Base-by-base conservation (phyloP, 2,797 vertebrate genomes). In the Phalloptychus januarius region DNA sequence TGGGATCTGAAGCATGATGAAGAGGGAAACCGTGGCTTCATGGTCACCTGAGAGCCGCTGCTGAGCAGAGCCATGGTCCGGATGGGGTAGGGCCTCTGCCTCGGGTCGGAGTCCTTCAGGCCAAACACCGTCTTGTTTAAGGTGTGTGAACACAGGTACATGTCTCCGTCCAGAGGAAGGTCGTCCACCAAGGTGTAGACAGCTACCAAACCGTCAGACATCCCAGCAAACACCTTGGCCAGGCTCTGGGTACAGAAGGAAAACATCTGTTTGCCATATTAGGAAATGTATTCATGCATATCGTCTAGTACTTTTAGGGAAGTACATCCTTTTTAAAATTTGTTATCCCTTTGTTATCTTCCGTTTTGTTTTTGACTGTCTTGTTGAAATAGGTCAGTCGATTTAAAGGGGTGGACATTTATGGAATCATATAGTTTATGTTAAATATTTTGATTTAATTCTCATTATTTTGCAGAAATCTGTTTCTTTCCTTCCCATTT, bases 111-210 rank as follows among this genome's bases (percentile, higher is more conserved):
- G 0, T 99, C 98, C 0, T 95, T 71, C 84, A 99, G 96, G 80
- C 92, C 91, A 74, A 98, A 98, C 42, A 93, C 87, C 1, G 95
- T 93, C 86, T 96, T 96, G 89, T 99, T 99, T 7, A 98, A 94
- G 0, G 97, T 97, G 93, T 98, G 98, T 0, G 97, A 97, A 87
- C 98, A 99, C 80, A 99, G 90, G 92, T 98, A 99, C 82, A 94
- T 95, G 75, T 97, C 97, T 74, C 89, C 95, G 0, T 96, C 95
- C 23, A 93, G 76, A 0, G 97, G 98, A 74, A 96, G 75, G 5
- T 97, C 97, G 0, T 95, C 95, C 13, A 91, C 90, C 71, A 97
- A 82, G 0, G 92, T 93, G 80, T 97, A 99, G 42, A 97, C 94
- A 0, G 96, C 96, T 67, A 99, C 86, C 1, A 98, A 95, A 15